Evolutionary conservation across 1,140 invertebrate genomes (phyloP).

Genomic region (Lepidurus packardi): DNA sequence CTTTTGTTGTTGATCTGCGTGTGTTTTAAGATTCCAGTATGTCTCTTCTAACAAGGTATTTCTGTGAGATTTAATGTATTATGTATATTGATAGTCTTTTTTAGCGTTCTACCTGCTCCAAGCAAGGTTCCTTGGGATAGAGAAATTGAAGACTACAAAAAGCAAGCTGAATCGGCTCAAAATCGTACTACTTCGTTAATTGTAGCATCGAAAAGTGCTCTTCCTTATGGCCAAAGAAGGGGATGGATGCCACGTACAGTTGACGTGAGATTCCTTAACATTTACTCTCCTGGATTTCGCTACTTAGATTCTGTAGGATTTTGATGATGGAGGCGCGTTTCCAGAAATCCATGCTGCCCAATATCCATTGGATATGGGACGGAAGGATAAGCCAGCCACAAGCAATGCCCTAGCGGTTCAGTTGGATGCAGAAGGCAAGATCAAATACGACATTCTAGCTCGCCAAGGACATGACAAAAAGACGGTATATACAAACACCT

Average conservation of each 20-base stretch:
- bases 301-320: slow-evolving; percentile 53
- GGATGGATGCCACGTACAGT: slow-evolving; percentile 85
- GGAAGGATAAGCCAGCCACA: slow-evolving; percentile 54
- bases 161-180: slow-evolving; percentile 47
- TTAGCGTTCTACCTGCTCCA: slow-evolving; percentile 72
- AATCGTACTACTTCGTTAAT: slow-evolving; percentile 62
- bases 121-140: slow-evolving; percentile 77
- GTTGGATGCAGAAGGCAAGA: slow-evolving; percentile 84
- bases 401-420: slow-evolving; percentile 91
- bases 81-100: slow-evolving; percentile 36
- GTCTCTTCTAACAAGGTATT: slow-evolving; percentile 3
- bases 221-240: slow-evolving; percentile 90
- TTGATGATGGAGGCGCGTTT: slow-evolving; percentile 94
- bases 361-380: slow-evolving; percentile 83
- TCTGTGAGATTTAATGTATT: neutral
- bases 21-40: neutral
- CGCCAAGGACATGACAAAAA: slow-evolving; percentile 92
- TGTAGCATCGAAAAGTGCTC: slow-evolving; percentile 76
- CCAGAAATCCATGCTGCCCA: slow-evolving; percentile 97
- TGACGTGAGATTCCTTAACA: slow-evolving; percentile 58
- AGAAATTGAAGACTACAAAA: slow-evolving; percentile 70
- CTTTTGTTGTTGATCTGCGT: neutral
- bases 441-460: slow-evolving; percentile 95
- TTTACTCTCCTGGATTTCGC: neutral
- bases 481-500: slow-evolving; percentile 56